Conservation (phyloP, 2,113 vertebrate genomes). For the Lepus europaeus region DNA sequence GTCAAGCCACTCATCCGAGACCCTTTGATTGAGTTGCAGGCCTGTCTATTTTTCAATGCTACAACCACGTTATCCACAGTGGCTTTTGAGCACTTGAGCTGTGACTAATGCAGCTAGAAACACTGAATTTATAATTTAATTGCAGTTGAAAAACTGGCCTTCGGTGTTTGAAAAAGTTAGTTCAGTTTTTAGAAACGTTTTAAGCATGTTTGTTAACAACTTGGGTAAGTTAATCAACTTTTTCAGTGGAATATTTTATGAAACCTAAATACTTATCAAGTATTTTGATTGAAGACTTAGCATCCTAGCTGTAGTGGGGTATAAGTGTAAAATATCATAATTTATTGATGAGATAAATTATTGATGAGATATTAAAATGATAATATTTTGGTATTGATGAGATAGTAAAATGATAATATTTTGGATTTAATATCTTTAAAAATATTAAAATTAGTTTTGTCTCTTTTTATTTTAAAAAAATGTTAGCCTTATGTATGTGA, state of each 20-base stretch:
- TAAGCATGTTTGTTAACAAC: neutral
- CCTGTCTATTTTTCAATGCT: neutral
- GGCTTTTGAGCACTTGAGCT: neutral
- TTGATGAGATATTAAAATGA: conserved; percentile 13
- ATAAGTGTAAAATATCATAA: neutral
- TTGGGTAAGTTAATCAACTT: neutral
- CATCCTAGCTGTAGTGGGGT: neutral
- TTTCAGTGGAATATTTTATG: neutral
- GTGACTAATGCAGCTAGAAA: neutral
- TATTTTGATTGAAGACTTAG: neutral
- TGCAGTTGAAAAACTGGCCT: conserved; percentile 1
- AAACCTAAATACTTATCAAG: neutral
- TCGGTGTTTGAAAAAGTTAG: neutral
- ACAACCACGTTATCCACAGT: neutral
- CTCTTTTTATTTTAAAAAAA: neutral
- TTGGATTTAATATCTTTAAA: neutral
- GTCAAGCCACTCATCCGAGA: neutral
- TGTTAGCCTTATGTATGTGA: neutral
- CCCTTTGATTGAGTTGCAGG: neutral
- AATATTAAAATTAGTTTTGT: conserved; percentile 29
- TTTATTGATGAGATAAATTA: neutral
- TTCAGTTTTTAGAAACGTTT: neutral
- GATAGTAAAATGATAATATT: neutral
- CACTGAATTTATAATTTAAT: conserved; percentile 23
- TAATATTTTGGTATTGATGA: neutral